These are phyloP conservation scores for Rana temporaria DNA, from an alignment of 2,113 vertebrate genomes.

Conservation along the genomic window DNA sequence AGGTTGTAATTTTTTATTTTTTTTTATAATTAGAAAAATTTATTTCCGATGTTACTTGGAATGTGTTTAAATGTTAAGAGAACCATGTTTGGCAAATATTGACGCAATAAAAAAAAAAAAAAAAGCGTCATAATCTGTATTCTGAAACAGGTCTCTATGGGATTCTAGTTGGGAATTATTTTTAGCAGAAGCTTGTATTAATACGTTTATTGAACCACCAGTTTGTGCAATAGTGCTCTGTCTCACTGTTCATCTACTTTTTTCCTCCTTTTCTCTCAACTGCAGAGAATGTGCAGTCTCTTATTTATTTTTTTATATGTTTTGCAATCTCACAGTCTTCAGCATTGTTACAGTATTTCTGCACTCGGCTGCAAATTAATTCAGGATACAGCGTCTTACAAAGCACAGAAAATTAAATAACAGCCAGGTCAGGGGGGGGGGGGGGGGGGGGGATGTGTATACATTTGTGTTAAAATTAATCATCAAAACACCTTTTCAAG, in stretches of 20 bases:
- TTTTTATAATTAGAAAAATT: too few species aligned
- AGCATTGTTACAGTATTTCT: background rate
- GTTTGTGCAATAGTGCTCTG: conserved; percentile 22
- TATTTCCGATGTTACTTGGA: too few species aligned
- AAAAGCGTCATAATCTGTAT: conserved; percentile 35
- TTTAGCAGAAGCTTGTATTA: conserved; percentile 48
- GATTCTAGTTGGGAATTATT: conserved; percentile 33
- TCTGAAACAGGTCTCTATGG: conserved; percentile 13
- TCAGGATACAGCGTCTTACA: background rate
- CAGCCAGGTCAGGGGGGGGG: too few species aligned
- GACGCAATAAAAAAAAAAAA: background rate
- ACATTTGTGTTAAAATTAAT: too few species aligned
- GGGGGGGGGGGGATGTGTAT: too few species aligned
- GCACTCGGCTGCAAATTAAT: conserved; percentile 2
- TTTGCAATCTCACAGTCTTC: background rate
- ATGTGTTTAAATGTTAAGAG: too few species aligned
- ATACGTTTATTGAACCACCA: conserved; percentile 52
- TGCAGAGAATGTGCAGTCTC: conserved; percentile 10
- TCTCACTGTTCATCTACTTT: conserved; percentile 38
- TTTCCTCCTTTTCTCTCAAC: conserved; percentile 1
- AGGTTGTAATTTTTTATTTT: too few species aligned
- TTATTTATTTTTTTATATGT: background rate
- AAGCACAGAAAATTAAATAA: background rate
- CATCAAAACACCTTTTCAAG: too few species aligned
- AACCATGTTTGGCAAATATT: too few species aligned